Evolutionary conservation across 2,113 vertebrate species (phyloP).

Genomic region (Trichechus manatus): DNA sequence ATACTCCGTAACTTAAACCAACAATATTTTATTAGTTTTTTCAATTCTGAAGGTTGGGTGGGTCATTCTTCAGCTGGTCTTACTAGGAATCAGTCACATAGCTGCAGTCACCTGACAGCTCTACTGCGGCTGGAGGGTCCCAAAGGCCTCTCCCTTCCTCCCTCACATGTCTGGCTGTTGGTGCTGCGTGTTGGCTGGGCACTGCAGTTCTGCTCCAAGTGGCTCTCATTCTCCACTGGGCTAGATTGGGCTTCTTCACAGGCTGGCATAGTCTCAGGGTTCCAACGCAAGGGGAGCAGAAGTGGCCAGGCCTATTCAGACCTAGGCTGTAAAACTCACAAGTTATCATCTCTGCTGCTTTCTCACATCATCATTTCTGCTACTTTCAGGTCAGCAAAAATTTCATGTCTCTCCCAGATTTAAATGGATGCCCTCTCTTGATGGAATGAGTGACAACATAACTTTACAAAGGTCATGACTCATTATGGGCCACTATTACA

Average conservation of each 20-base stretch:
- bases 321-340: neutral
- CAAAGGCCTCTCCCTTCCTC: neutral
- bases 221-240: neutral
- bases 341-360: neutral
- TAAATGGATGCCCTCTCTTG: neutral
- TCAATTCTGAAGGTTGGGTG: neutral
- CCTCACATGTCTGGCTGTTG: neutral
- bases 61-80: neutral
- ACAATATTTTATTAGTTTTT: neutral
- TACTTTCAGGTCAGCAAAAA: neutral
- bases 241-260: neutral
- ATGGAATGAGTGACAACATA: neutral
- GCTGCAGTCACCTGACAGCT: neutral
- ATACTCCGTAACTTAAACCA: neutral
- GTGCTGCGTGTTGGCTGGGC: neutral
- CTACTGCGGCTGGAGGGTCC: fast-evolving
- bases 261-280: neutral
- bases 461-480: neutral
- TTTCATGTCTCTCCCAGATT: neutral
- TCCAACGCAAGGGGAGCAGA: neutral
- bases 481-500: neutral
- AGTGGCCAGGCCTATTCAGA: neutral
- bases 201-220: neutral
- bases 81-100: neutral
- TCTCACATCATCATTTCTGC: neutral